Base-by-base conservation (phyloP, 2,797 vertebrate species). In the Chelon labrosus region DNA sequence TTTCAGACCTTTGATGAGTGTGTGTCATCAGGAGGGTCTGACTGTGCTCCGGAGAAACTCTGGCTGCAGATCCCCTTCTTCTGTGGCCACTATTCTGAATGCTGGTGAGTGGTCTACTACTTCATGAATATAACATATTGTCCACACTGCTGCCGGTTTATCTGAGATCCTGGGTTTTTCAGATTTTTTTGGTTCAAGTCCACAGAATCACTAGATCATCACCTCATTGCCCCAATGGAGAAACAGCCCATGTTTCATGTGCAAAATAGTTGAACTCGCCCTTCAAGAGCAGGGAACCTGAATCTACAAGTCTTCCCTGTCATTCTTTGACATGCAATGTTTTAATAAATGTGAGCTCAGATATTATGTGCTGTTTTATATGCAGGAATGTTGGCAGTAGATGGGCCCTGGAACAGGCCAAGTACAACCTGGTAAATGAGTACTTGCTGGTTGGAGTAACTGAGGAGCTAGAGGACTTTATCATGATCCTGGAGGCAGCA, bases 11-110 rank as follows among this genome's bases (percentile, higher is more conserved):
- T 99, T 84, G 97, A 99, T 84, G 97, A 99, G 90, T 99, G 97
- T 73, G 97, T 99, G 81, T 95, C 97, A 27, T 96, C 96, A 60
- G 97, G 96, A 49, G 97, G 97, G 62, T 96, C 97, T 5, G 98
- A 99, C 91, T 99, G 98, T 59, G 96, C 97, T 85, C 95, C 97
- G 0, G 98, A 99, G 93, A 99, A 98, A 82, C 97, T 99, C 87
- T 99, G 97, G 98, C 95, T 99, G 83, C 98, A 99, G 92, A 98
- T 99, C 90, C 98, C 97, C 0, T 99, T 99, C 92, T 98, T 99
- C 94, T 99, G 98, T 73, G 98, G 98, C 73, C 98, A 99, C 87
- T 97, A 96, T 89, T 97, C 97, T 0, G 97, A 99, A 87, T 99
- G 98, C 95, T 99, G 98, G 98, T 99, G 95, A 89, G 90, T 77